Evolutionary conservation across 2,797 vertebrate genomes (phyloP).

Genomic region (Sardinella longiceps): DNA sequence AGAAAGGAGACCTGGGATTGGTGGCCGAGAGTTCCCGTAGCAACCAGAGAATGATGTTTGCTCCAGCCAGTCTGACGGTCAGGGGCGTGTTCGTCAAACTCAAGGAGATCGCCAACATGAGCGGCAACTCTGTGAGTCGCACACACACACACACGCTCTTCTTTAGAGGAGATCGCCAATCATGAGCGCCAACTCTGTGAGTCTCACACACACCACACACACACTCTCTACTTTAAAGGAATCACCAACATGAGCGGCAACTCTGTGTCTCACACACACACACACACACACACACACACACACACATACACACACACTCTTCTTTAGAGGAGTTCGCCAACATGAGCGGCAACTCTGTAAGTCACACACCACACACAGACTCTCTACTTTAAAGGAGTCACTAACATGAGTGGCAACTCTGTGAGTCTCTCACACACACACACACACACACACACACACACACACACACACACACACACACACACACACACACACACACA

Average conservation of each 20-base stretch:
- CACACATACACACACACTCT: slow-evolving; percentile 8
- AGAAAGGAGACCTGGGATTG: slow-evolving; percentile 87
- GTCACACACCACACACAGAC: neutral
- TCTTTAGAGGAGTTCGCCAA: too few species aligned
- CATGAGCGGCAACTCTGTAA: neutral
- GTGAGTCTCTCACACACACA: neutral
- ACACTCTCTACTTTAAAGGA: too few species aligned
- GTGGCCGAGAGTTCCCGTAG: slow-evolving; percentile 90
- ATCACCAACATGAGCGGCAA: neutral
- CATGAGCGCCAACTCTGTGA: neutral
- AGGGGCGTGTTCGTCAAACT: slow-evolving; percentile 83
- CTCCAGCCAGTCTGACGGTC: slow-evolving; percentile 81
- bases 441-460: slow-evolving; percentile 14
- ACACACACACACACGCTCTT: neutral
- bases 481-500: too few species aligned
- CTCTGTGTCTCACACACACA: neutral
- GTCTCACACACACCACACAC: neutral
- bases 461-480: neutral
- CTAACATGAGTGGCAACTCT: neutral
- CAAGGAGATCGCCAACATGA: slow-evolving; percentile 86
- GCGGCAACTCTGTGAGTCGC: slow-evolving; percentile 84
- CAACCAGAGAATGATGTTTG: slow-evolving; percentile 88
- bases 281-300: neutral
- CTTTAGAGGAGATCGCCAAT: too few species aligned
- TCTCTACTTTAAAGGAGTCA: too few species aligned